These are phyloP conservation scores for Cyprinodon brontotheroides DNA, from an alignment of 2,113 vertebrate genomes.

Conservation along the genomic window DNA sequence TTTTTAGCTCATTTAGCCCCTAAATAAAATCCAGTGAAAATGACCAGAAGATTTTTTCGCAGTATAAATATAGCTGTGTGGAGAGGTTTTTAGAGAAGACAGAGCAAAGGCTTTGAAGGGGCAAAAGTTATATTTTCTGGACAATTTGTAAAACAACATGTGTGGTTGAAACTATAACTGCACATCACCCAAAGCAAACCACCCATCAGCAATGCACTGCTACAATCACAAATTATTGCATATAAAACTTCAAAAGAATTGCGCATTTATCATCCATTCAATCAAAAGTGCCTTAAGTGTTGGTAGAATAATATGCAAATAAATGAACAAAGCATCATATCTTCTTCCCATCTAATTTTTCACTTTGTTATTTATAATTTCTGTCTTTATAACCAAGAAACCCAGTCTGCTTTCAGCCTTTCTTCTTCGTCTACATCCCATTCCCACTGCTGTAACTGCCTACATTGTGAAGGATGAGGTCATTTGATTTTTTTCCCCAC, in stretches of 20 bases:
- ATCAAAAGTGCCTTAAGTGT: constrained; percentile 1
- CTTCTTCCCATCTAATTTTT: background rate
- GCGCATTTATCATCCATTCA: constrained; percentile 25
- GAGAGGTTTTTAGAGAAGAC: too few species aligned
- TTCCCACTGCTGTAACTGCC: constrained; percentile 63
- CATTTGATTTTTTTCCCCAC: constrained; percentile 64
- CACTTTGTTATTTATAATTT: constrained; percentile 2
- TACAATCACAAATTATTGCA: background rate
- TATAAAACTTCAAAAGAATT: background rate
- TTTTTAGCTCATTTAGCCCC: too few species aligned
- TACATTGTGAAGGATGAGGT: constrained; percentile 77
- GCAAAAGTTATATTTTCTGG: too few species aligned
- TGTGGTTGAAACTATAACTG: background rate
- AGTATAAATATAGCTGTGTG: too few species aligned
- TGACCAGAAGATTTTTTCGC: too few species aligned
- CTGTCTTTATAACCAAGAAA: constrained; percentile 21
- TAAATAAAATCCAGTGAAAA: too few species aligned
- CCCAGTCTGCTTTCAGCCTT: constrained; percentile 12
- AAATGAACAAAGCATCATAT: background rate
- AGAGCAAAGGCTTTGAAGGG: too few species aligned
- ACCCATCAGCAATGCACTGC: background rate
- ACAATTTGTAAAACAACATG: background rate
- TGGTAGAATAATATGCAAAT: constrained; percentile 11
- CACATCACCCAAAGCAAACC: background rate
- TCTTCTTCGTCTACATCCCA: constrained; percentile 23